Conservation (phyloP, 2,113 vertebrate species). For the Prolemur simus region DNA sequence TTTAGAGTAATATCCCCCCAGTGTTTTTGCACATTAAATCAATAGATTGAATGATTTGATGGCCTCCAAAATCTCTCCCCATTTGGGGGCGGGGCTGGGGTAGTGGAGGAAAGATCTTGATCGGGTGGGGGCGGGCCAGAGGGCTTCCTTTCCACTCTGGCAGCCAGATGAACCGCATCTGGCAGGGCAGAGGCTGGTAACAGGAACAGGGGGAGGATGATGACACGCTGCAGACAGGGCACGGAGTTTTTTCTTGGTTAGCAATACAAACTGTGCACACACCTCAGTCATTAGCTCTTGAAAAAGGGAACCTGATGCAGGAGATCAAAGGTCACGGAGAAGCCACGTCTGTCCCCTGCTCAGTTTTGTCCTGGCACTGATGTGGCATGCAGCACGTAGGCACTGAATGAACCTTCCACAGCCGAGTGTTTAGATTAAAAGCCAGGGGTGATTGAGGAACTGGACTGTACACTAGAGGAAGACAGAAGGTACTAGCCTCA, state of each 20-base stretch:
- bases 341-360: background rate
- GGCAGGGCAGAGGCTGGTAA: background rate
- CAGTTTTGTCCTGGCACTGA: background rate
- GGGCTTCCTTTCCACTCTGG: conserved; percentile 47
- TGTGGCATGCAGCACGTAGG: fast-evolving
- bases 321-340: background rate
- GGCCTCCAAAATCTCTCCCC: background rate
- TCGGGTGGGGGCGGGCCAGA: background rate
- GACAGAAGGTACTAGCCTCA: background rate
- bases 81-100: background rate
- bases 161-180: conserved; percentile 41
- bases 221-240: conserved; percentile 61
- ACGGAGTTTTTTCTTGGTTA: conserved; percentile 65
- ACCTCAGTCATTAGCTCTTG: conserved; percentile 71
- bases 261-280: conserved; percentile 67
- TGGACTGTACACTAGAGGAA: background rate
- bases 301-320: background rate
- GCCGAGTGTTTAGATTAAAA: conserved; percentile 68
- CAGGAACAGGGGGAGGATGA: conserved; percentile 66
- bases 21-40: background rate
- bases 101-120: background rate
- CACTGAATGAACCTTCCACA: background rate
- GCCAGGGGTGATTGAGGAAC: conserved; percentile 52
- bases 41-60: background rate
- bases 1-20: background rate